A percentile compares a stretch with the other conserved stretches of the same genome.
These are phyloP conservation scores for Spisula solida DNA, from an alignment of 2,888 invertebrate genomes.

Conservation along the genomic window DNA sequence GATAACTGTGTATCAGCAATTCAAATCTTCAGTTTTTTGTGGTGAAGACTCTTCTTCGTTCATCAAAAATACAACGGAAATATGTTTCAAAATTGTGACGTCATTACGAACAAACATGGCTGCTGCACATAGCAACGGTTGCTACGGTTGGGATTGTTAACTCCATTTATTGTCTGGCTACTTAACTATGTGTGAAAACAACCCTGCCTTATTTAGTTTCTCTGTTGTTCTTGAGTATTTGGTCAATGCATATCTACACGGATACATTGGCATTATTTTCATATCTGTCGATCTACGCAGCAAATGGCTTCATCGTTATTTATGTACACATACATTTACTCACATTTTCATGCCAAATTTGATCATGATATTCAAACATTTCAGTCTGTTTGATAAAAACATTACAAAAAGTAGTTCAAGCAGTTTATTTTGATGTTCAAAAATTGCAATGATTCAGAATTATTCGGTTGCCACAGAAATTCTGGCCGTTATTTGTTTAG, in stretches of 20 bases:
- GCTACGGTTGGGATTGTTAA: neutral
- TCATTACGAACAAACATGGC: neutral
- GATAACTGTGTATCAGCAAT: neutral
- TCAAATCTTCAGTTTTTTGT: neutral
- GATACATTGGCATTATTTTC: neutral
- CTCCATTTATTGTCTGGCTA: neutral
- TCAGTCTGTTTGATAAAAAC: neutral
- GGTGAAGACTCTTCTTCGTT: neutral
- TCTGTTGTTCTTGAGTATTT: neutral
- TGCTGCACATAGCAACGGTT: constrained; percentile 1
- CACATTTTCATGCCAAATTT: neutral
- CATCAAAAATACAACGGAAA: neutral
- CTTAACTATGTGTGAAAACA: neutral
- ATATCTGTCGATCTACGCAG: neutral
- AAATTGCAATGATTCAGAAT: too few species aligned
- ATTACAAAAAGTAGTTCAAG: neutral
- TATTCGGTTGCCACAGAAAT: too few species aligned
- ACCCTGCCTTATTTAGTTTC: neutral
- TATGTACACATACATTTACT: neutral
- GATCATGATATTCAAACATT: neutral
- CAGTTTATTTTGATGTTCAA: too few species aligned
- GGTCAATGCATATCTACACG: neutral
- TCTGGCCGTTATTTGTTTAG: too few species aligned
- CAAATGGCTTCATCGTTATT: neutral
- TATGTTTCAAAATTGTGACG: neutral